Percentiles rank a stretch among this genome's conserved stretches.
phyloP scores from a whole-genome alignment of 2,113 vertebrate genomes.

The Chaenogobius annularis region DNA sequence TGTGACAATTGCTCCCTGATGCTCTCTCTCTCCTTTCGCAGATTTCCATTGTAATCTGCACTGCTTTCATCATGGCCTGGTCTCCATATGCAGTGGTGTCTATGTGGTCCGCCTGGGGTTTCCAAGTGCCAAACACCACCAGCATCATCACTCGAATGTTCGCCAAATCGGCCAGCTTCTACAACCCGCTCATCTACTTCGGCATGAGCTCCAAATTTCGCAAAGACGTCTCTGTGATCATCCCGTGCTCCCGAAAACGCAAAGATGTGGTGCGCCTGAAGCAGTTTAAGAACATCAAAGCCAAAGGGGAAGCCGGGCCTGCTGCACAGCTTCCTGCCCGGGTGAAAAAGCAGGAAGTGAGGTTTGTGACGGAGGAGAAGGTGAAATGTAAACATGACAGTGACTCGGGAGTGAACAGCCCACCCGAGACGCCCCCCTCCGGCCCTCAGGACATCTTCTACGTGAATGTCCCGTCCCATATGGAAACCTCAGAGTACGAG shows the following conservation, averaged over 20 bases:
- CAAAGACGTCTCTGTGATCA: slow-evolving; percentile 72
- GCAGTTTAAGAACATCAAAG: slow-evolving; percentile 76
- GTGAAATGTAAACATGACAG: slow-evolving; percentile 48
- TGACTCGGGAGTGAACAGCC: slow-evolving; percentile 74
- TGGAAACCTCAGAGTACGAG: slow-evolving; percentile 68
- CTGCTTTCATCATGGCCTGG: slow-evolving; percentile 83
- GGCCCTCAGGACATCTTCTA: slow-evolving; percentile 63
- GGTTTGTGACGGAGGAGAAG: slow-evolving; percentile 39
- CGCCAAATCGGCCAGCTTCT: slow-evolving; percentile 85
- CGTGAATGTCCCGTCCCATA: slow-evolving; percentile 56
- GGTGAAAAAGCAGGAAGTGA: slow-evolving; percentile 51
- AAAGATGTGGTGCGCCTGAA: slow-evolving; percentile 78
- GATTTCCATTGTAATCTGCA: slow-evolving; percentile 84
- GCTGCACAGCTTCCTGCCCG: slow-evolving; percentile 17
- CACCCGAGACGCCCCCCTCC: slow-evolving; percentile 67
- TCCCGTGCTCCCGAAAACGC: slow-evolving; percentile 72
- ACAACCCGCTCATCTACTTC: slow-evolving; percentile 85
- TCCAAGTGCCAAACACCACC: slow-evolving; percentile 77
- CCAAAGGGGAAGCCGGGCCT: slow-evolving; percentile 61
- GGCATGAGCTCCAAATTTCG: slow-evolving; percentile 85
- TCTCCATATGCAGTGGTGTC: slow-evolving; percentile 85
- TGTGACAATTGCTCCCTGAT: slow-evolving; percentile 51
- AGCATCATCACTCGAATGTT: slow-evolving; percentile 82
- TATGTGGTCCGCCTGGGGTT: slow-evolving; percentile 81
- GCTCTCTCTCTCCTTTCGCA: slow-evolving; percentile 38